phyloP scores from a whole-genome alignment of 2,797 vertebrate genomes.

The Oryzias dopingdopingensis region DNA sequence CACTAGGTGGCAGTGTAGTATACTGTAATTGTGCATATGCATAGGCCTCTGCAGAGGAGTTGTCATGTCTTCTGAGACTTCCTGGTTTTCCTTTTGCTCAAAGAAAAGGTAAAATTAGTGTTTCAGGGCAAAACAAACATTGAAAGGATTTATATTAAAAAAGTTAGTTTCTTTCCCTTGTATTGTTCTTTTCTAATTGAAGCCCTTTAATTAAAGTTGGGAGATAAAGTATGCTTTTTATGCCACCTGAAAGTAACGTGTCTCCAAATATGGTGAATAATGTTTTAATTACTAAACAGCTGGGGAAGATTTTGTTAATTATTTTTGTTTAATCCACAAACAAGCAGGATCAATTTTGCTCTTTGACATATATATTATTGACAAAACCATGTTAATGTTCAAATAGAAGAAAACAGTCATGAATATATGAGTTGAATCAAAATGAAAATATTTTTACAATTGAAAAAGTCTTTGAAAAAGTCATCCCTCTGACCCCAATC shows the following conservation, averaged over 20 bases:
- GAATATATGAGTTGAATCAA: constrained; percentile 11
- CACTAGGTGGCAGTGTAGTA: constrained; percentile 90
- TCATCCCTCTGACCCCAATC: constrained; percentile 66
- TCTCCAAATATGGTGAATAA: too few relatives aligned
- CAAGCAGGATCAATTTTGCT: too few relatives aligned
- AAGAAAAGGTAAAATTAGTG: constrained; percentile 1
- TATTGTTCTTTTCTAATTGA: neutral
- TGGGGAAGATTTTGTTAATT: too few relatives aligned
- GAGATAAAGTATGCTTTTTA: neutral
- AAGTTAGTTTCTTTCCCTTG: too few relatives aligned
- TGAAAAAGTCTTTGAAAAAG: constrained; percentile 68
- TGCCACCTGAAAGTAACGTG: neutral
- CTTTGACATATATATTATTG: neutral
- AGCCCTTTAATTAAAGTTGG: neutral
- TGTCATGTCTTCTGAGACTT: constrained; percentile 22
- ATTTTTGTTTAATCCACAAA: too few relatives aligned
- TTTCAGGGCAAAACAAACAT: neutral
- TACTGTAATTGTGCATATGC: constrained; percentile 72
- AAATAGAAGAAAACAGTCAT: neutral
- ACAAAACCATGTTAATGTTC: neutral
- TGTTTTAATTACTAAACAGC: too few relatives aligned
- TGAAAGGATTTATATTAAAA: neutral
- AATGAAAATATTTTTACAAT: constrained; percentile 36
- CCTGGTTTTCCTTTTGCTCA: constrained; percentile 10
- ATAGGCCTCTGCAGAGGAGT: constrained; percentile 44